These are phyloP conservation scores for Macrotis lagotis DNA, from an alignment of 2,113 vertebrate species.

Conservation along the genomic window DNA sequence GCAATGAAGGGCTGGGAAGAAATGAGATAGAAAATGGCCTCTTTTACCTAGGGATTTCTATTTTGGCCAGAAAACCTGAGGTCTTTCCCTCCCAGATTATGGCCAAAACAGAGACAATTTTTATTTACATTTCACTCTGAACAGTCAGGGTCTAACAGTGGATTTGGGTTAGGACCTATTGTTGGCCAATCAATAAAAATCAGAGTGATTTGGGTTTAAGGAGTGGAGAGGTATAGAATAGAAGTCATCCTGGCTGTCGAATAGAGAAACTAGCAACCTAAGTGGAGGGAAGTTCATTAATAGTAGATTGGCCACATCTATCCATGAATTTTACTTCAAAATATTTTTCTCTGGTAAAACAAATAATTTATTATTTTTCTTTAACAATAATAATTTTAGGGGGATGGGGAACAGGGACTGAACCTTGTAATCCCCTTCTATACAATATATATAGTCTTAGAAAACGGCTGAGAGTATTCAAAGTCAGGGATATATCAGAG, in stretches of 20 bases:
- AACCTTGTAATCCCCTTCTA: background rate
- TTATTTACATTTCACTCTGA: too few relatives aligned
- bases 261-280: background rate
- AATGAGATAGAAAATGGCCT: too few relatives aligned
- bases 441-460: background rate
- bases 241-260: background rate
- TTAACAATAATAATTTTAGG: background rate
- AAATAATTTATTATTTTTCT: background rate
- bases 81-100: too few relatives aligned
- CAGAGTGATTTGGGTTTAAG: too few relatives aligned
- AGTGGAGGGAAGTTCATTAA: background rate
- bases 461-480: background rate
- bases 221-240: background rate
- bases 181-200: too few relatives aligned
- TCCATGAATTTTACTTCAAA: background rate
- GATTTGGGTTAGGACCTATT: too few relatives aligned
- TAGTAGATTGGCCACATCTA: background rate
- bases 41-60: too few relatives aligned
- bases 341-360: background rate
- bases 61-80: too few relatives aligned
- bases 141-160: too few relatives aligned
- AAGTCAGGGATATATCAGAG: background rate
- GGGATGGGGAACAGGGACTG: background rate
- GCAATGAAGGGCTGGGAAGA: too few relatives aligned
- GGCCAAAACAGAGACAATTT: too few relatives aligned